A percentile compares a stretch with the other conserved stretches of the same genome.
Evolutionary conservation across 2,888 invertebrate genomes (phyloP).

Genomic region (Syrphus vitripennis): DNA sequence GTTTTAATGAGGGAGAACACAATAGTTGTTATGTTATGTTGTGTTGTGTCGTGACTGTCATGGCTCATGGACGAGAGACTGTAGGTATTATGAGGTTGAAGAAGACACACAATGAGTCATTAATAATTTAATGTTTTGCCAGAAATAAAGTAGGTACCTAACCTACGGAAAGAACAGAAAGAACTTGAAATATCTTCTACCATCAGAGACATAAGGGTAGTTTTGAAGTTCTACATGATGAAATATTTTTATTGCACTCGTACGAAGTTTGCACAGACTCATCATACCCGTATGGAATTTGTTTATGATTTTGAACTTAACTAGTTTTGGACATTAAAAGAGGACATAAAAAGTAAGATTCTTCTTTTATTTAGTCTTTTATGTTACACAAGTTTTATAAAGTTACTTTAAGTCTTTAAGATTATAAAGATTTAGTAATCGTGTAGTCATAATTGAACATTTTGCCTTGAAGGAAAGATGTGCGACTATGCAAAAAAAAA

Average conservation of each 20-base stretch:
- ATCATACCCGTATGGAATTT: not conserved
- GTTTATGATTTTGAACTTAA: not conserved
- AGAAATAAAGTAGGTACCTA: slow-evolving; percentile 51
- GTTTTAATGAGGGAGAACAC: slow-evolving; percentile 46
- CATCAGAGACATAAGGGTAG: slow-evolving; percentile 23
- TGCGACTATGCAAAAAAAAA: no score
- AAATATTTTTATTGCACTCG: slow-evolving; percentile 31
- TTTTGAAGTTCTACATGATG: slow-evolving; percentile 6
- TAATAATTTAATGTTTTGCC: slow-evolving; percentile 57
- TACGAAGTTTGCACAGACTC: not conserved
- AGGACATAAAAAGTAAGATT: not conserved
- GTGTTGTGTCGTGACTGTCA: no score
- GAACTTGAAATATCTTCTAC: not conserved
- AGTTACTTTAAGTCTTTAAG: not conserved
- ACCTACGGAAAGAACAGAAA: no score
- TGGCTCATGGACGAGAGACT: not conserved
- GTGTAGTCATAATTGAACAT: no score
- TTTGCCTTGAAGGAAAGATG: no score
- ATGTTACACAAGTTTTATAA: not conserved
- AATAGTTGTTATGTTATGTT: not conserved
- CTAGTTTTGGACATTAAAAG: not conserved
- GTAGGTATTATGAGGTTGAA: not conserved
- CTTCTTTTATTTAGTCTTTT: not conserved
- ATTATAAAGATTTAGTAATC: not conserved
- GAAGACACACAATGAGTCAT: slow-evolving; percentile 56